Base-by-base conservation (phyloP, 1,140 invertebrate genomes). In the Chlorops oryzae region DNA sequence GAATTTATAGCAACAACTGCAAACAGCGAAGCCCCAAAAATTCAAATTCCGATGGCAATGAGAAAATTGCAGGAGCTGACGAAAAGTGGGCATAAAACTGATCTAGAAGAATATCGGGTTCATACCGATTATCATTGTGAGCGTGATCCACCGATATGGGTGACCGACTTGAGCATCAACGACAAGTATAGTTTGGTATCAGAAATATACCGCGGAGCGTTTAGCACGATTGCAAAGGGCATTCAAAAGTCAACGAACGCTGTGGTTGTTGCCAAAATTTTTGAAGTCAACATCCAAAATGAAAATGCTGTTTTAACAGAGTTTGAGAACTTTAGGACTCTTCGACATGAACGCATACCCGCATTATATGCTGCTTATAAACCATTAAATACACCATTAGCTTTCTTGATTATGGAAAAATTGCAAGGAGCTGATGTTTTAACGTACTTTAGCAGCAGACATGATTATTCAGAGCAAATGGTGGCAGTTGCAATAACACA, bases 391-490 rank as follows among this genome's bases (percentile, higher is more conserved):
- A 78, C 81, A 1, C 75, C 82, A 2, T 75, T 85, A 2, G 82
- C 84, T 15, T 80, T 86, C 1, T 80, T 93, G 20, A 79, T 95
- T 3, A 74, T 92, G 71, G 92, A 96, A 63, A 91, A 89, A 61
- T 74, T 96, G 0, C 90, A 92, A 62, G 92, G 92, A 1, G 86
- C 91, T n/a, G 90, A 96, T 63, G 80, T 96, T 32, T 71, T 96
- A 1, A 90, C 90, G 1, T 94, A 92, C 62, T 76, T 97, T 13
- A 84, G 90, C 2, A 87, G 83, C 54, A 80, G 84, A 44, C 87
- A 92, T 59, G 86, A 91, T 56, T 98, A 96, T 69, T 83, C 83
- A 0, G 95, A 97, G 73, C 89, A 95, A 65, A 87, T 85, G 68
- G 90, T 97, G 1, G 84, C 90, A 2, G 85, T 80, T 1, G 84